Percentiles rank a stretch among this genome's conserved stretches.
Conservation (phyloP, 2,797 vertebrate species). For the Siniperca scherzeri region DNA sequence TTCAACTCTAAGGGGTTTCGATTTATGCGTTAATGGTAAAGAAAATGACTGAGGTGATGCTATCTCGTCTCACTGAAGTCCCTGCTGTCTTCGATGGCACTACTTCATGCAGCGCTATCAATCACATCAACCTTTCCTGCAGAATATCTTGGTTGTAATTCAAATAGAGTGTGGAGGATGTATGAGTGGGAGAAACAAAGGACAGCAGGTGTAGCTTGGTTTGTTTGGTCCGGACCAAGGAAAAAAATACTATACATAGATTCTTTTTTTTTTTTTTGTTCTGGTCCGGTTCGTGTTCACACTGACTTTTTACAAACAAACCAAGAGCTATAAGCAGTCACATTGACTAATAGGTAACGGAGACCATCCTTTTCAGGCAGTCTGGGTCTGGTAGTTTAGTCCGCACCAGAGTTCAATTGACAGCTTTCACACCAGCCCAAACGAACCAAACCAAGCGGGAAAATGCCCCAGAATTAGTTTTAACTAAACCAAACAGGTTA, state of each 20-base stretch:
- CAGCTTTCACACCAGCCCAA: background rate
- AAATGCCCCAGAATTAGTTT: background rate
- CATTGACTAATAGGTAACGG: too few relatives aligned
- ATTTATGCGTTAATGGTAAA: conserved; percentile 5
- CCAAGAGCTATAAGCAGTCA: too few relatives aligned
- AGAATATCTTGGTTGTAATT: conserved; percentile 15
- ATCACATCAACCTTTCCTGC: conserved; percentile 24
- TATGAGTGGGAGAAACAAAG: conserved; percentile 4
- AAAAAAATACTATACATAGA: too few relatives aligned
- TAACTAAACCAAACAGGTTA: background rate
- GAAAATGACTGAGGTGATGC: conserved; percentile 24
- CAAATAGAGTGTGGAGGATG: conserved; percentile 9
- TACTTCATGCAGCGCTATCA: conserved; percentile 18
- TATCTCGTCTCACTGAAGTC: conserved; percentile 10
- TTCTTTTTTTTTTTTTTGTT: too few relatives aligned
- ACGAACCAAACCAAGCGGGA: background rate
- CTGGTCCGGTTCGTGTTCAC: too few relatives aligned
- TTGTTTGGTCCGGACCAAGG: too few relatives aligned
- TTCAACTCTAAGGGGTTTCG: background rate
- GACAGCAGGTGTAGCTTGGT: background rate
- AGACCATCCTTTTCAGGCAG: background rate
- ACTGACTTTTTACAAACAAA: too few relatives aligned
- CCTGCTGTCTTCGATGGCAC: conserved; percentile 5
- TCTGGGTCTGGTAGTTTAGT: background rate
- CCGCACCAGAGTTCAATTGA: background rate